Evolutionary conservation across 2,113 vertebrate species (phyloP).

Genomic region (Halichoeres trimaculatus): DNA sequence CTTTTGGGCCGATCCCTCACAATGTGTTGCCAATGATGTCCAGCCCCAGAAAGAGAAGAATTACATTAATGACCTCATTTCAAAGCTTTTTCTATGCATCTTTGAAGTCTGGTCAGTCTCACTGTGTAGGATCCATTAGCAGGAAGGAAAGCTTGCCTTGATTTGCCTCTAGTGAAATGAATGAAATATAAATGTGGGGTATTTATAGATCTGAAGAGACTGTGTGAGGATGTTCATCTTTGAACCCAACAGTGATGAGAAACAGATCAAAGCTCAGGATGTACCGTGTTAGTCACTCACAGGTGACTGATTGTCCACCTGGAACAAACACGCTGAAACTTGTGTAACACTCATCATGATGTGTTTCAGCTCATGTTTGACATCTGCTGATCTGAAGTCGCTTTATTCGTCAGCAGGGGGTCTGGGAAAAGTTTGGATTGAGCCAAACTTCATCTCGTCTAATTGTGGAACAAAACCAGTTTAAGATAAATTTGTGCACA

Average conservation of each 20-base stretch:
- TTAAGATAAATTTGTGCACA: not conserved
- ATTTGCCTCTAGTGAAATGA: slow-evolving; percentile 55
- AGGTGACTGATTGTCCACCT: slow-evolving; percentile 32
- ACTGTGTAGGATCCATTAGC: slow-evolving; percentile 62
- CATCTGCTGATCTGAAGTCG: not conserved
- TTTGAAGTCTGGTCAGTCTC: slow-evolving; percentile 61
- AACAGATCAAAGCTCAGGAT: slow-evolving; percentile 32
- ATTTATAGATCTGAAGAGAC: slow-evolving; percentile 56
- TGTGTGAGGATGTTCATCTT: slow-evolving; percentile 25
- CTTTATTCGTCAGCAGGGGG: not conserved
- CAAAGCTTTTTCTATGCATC: slow-evolving; percentile 47
- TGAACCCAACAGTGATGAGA: slow-evolving; percentile 27
- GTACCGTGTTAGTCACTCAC: not conserved
- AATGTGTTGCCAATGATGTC: slow-evolving; percentile 14
- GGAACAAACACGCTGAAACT: slow-evolving; percentile 13
- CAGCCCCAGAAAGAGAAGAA: not conserved
- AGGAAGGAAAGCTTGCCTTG: slow-evolving; percentile 36
- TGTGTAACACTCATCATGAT: not conserved
- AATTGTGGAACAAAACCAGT: not conserved
- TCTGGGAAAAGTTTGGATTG: not conserved
- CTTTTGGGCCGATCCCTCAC: not conserved
- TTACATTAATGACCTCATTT: slow-evolving; percentile 59
- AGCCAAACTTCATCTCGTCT: not conserved
- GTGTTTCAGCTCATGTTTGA: not conserved
- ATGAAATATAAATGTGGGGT: slow-evolving; percentile 54